Percentiles rank a stretch among this genome's conserved stretches.
These are phyloP conservation scores for Hypsopygia costalis DNA, from an alignment of 2,888 invertebrate species.

Conservation along the genomic window DNA sequence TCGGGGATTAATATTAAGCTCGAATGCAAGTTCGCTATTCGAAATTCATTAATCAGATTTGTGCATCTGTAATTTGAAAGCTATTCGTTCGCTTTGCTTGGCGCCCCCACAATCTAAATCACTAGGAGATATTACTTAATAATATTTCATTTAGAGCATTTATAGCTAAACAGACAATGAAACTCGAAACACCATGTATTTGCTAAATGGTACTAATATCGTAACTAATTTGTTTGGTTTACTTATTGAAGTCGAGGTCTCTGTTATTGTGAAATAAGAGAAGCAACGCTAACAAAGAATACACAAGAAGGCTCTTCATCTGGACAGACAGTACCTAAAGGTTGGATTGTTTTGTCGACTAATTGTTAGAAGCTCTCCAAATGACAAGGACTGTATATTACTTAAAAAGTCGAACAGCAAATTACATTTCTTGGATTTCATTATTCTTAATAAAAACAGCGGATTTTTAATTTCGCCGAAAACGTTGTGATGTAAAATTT, in stretches of 20 bases:
- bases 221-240: conserved; percentile 6
- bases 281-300: not conserved
- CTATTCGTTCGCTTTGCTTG: too few species aligned
- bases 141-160: too few species aligned
- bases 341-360: not conserved
- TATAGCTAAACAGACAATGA: too few species aligned
- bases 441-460: not conserved
- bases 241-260: conserved; percentile 7
- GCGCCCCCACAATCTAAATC: too few species aligned
- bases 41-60: too few species aligned
- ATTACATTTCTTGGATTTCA: not conserved
- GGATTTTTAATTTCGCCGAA: not conserved
- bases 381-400: not conserved
- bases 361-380: not conserved
- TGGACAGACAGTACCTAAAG: not conserved
- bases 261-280: conserved; percentile 2
- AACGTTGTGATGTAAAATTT: conserved; percentile 2
- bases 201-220: conserved; percentile 4
- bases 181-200: not conserved
- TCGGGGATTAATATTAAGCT: too few species aligned
- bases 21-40: too few species aligned
- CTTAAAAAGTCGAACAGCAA: not conserved
- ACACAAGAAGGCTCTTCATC: not conserved
- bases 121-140: too few species aligned
- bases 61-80: too few species aligned